Conservation (phyloP, 1,140 invertebrate genomes). For the Brachionus koreanus region DNA sequence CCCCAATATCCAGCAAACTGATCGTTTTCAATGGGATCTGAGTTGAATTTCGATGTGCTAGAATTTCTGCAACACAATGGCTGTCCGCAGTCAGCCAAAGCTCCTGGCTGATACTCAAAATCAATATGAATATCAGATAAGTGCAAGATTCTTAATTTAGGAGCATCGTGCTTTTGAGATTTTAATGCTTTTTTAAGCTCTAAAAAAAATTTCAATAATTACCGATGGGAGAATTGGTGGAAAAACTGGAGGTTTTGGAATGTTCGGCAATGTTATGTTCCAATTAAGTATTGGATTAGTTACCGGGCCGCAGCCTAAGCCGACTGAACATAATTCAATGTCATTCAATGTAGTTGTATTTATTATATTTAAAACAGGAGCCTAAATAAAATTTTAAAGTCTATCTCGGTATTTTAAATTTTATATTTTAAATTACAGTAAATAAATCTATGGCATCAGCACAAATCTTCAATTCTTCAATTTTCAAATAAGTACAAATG, state of each 20-base stretch:
- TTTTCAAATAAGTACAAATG: conserved; percentile 15
- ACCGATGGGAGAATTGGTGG: conserved; percentile 1
- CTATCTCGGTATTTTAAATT: not conserved
- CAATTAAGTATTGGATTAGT: conserved; percentile 18
- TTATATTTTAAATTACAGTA: not conserved
- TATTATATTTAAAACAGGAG: conserved; percentile 24
- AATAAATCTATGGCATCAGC: conserved; percentile 28
- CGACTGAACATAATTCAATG: conserved; percentile 35
- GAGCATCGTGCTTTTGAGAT: not conserved
- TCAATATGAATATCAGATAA: conserved; percentile 78
- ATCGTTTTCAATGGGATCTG: conserved; percentile 48
- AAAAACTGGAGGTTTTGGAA: conserved; percentile 34
- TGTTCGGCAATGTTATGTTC: conserved; percentile 36
- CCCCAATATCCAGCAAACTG: conserved; percentile 53
- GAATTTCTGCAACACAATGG: conserved; percentile 70
- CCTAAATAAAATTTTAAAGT: not conserved
- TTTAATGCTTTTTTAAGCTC: not conserved
- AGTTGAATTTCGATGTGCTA: not conserved
- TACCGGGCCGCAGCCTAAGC: not conserved
- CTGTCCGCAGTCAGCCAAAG: conserved; percentile 68
- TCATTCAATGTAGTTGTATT: conserved; percentile 34
- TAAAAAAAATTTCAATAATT: not conserved
- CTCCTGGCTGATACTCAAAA: conserved; percentile 66
- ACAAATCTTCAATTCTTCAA: not conserved
- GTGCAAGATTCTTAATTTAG: conserved; percentile 63